Conservation (phyloP, 2,113 vertebrate species). For the Hassar affinis region DNA sequence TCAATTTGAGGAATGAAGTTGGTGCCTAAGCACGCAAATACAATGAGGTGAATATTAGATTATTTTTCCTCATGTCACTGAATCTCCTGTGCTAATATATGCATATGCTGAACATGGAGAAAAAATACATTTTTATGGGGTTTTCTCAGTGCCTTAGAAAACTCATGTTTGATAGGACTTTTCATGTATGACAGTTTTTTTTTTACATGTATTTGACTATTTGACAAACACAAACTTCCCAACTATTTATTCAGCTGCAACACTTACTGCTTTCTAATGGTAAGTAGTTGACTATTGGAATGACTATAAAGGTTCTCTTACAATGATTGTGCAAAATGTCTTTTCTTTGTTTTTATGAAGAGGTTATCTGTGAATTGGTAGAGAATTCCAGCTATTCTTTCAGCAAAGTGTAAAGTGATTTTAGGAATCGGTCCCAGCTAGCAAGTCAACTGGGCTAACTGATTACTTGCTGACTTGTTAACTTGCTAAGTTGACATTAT, state of each 20-base stretch:
- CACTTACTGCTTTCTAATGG: neutral
- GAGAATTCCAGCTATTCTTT: neutral
- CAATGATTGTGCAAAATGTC: neutral
- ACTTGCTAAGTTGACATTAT: neutral
- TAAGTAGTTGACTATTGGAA: neutral
- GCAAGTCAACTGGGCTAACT: neutral
- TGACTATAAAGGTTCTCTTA: neutral
- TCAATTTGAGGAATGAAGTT: slow-evolving; percentile 61
- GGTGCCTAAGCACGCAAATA: neutral
- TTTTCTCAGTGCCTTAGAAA: neutral
- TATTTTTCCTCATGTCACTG: slow-evolving; percentile 24
- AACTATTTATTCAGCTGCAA: neutral
- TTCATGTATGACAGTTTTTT: neutral
- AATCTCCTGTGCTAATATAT: slow-evolving; percentile 15
- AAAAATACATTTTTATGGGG: neutral
- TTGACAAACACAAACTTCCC: neutral
- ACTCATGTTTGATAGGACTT: neutral
- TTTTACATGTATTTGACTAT: neutral
- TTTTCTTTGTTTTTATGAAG: neutral
- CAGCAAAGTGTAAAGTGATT: neutral
- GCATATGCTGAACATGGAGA: neutral
- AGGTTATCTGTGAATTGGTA: neutral
- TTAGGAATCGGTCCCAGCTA: neutral
- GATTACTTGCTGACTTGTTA: too few species aligned
- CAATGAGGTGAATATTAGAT: slow-evolving; percentile 7